phyloP scores from a whole-genome alignment of 2,888 invertebrate species.

The Callyntrura guangdongensis region DNA sequence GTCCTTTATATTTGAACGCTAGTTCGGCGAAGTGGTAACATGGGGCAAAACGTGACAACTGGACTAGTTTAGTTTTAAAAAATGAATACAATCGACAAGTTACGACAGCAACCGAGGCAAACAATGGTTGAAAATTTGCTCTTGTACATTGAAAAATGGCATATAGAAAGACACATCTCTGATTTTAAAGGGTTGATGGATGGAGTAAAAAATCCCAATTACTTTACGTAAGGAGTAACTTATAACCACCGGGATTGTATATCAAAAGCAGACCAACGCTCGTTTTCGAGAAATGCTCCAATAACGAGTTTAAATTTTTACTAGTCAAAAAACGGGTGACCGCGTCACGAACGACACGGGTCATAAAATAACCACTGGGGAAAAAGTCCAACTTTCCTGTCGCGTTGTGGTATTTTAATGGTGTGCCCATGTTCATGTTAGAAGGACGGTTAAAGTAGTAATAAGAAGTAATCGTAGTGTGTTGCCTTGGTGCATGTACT shows the following conservation, averaged over 20 bases:
- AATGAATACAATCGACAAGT: no score
- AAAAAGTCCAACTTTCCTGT: background rate
- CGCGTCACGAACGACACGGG: conserved; percentile 45
- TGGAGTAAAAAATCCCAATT: no score
- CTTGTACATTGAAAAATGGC: no score
- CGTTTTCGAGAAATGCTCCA: background rate
- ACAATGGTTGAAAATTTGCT: no score
- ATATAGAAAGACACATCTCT: no score
- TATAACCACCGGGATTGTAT: background rate
- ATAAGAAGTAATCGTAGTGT: background rate
- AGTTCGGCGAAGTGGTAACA: background rate
- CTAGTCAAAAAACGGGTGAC: conserved; percentile 40
- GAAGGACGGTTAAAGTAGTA: no score
- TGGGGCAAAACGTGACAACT: background rate
- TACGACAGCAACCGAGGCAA: no score
- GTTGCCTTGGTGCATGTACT: background rate
- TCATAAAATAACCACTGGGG: conserved; percentile 42
- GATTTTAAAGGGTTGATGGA: no score
- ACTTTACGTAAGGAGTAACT: no score
- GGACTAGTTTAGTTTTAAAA: no score
- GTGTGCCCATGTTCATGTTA: conserved; percentile 4
- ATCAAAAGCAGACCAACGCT: background rate
- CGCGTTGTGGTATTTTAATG: conserved; percentile 14
- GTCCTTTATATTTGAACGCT: background rate
- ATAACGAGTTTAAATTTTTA: conserved; percentile 10